Evolutionary conservation across 2,113 vertebrate species (phyloP), one percentile per base, ranked within the genome.

Genomic region (Calyptommatus sinebrachiatus): DNA sequence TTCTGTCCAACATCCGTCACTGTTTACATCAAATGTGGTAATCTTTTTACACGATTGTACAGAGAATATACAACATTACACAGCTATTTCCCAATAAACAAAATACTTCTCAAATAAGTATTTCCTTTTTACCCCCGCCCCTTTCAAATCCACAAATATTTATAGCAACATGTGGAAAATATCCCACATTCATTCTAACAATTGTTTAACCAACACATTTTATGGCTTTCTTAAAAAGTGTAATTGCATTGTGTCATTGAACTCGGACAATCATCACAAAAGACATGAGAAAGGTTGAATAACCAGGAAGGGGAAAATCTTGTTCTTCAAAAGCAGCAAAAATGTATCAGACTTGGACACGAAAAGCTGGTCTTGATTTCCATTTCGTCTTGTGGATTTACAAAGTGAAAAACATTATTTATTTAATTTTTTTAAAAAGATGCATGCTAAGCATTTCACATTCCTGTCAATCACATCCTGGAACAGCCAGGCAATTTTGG

Each of bases 221-320:
- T 95, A 95, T 95, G 95, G 95, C 95, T 95, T 93, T 92, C 92
- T 91, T 86, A 79, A 90, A 57, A 80, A 90, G 85, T 77, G 84
- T 87, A 88, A 72, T 88, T 92, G 85, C 88, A 89, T 86, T 88
- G 88, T 90, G 89, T 88, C 93, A 76, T 78, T 77, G 80, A 80
- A 83, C 68, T 85, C 2, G 0, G 53, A 79, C 88, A 83, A 80
- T 65, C 85, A 84, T 76, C 28, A 46, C 1, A 77, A 90, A 87
- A 89, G 87, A 87, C 85, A 85, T 48, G 77, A 76, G 87, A 84
- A 69, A 91, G 86, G 88, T 87, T 89, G 77, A 66, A 66, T 63
- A 74, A 16, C 65, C 71, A 22, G 76, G 31, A 84, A 73, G 2
- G 1, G 1, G 82, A 71, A 68, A 80, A 85, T 28, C n/a, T 71